These are phyloP conservation scores for Cryptocephalus moraei DNA, from an alignment of 2,888 invertebrate species.

Conservation along the genomic window DNA sequence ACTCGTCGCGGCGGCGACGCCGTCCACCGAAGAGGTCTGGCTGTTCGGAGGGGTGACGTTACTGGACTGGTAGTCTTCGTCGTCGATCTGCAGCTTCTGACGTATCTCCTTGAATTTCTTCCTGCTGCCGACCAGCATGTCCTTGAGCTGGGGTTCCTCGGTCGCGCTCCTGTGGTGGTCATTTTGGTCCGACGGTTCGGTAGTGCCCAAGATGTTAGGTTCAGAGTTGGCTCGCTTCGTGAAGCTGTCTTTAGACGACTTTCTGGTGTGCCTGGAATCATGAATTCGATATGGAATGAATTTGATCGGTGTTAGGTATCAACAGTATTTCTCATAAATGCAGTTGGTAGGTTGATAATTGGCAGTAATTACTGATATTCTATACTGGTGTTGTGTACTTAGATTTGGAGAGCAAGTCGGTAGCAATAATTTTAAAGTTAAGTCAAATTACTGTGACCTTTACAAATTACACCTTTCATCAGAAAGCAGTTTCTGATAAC, in stretches of 20 bases:
- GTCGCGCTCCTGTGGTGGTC: neutral
- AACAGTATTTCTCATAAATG: too few relatives aligned
- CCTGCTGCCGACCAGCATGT: conserved; percentile 42
- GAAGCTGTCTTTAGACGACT: conserved; percentile 28
- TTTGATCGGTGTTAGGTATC: too few relatives aligned
- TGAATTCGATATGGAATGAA: neutral
- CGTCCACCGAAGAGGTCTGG: conserved; percentile 69
- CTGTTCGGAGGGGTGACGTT: conserved; percentile 58
- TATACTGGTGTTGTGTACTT: too few relatives aligned
- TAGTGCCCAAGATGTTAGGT: conserved; percentile 27
- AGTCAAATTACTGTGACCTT: too few relatives aligned
- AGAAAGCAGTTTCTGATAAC: too few relatives aligned
- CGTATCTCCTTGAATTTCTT: conserved; percentile 75
- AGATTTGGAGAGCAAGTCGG: too few relatives aligned
- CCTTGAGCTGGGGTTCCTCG: conserved; percentile 15
- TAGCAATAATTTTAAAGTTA: too few relatives aligned
- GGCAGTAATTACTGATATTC: too few relatives aligned
- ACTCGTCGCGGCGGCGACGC: conserved; percentile 54
- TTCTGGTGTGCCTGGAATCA: conserved; percentile 27
- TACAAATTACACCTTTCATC: too few relatives aligned
- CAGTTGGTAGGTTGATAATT: too few relatives aligned
- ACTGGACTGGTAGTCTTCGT: conserved; percentile 51
- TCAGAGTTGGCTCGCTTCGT: conserved; percentile 30
- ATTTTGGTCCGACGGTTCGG: conserved; percentile 9
- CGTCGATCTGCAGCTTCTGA: conserved; percentile 78